Percentiles rank a stretch among this genome's conserved stretches.
Conservation (phyloP, 2,113 vertebrate species). For the Callionymus lyra region DNA sequence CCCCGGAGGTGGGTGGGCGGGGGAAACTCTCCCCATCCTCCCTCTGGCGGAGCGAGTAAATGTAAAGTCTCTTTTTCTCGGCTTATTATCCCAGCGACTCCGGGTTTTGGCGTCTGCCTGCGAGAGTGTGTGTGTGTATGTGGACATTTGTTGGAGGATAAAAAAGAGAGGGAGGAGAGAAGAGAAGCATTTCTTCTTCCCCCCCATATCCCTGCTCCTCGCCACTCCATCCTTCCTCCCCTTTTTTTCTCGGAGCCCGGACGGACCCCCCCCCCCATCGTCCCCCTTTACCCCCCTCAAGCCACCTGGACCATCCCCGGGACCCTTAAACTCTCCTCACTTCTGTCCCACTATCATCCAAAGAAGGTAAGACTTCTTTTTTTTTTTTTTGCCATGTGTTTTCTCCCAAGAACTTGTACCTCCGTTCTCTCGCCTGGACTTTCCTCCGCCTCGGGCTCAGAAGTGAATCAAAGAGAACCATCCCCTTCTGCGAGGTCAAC, state of each 20-base stretch:
- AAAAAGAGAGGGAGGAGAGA: constrained; percentile 55
- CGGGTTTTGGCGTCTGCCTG: constrained; percentile 62
- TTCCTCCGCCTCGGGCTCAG: not conserved
- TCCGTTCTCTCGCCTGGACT: not conserved
- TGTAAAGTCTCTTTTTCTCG: constrained; percentile 63
- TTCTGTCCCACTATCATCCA: constrained; percentile 54
- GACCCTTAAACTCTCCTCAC: constrained; percentile 73
- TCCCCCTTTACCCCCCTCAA: not conserved
- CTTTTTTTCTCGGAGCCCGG: constrained; percentile 41
- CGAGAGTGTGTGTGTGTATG: constrained; percentile 42
- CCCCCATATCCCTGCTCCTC: constrained; percentile 71
- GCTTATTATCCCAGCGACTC: constrained; percentile 67
- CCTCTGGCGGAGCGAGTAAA: constrained; percentile 60
- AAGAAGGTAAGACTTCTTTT: constrained; percentile 59
- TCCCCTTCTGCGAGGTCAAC: not conserved
- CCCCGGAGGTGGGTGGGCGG: constrained; percentile 57
- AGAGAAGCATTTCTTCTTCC: constrained; percentile 62
- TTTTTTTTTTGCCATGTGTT: constrained; percentile 11
- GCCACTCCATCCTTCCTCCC: constrained; percentile 68
- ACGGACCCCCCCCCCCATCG: constrained; percentile 20
- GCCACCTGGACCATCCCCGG: constrained; percentile 57
- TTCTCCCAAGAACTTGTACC: no score
- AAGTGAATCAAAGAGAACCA: no score
- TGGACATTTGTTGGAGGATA: constrained; percentile 41
- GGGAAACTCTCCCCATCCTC: constrained; percentile 47